phyloP scores from a whole-genome alignment of 1,140 invertebrate genomes.

The Conus ventricosus region DNA sequence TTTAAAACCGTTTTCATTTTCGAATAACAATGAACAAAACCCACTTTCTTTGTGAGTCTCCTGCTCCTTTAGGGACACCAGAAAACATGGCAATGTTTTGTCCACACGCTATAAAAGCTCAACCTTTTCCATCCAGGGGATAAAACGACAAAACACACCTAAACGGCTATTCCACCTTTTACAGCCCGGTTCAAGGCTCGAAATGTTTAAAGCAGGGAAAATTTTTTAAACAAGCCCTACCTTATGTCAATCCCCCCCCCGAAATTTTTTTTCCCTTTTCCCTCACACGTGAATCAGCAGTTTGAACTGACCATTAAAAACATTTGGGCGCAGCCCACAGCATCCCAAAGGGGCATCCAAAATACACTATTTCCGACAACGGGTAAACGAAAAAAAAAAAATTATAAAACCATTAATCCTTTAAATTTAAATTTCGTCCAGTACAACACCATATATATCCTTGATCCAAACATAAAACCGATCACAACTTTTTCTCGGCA shows the following conservation, averaged over 20 bases:
- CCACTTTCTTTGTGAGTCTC: too few relatives aligned
- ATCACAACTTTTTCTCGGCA: not conserved
- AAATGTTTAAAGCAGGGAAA: not conserved
- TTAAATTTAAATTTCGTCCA: not conserved
- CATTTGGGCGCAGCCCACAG: conserved; percentile 48
- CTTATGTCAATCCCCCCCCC: conserved; percentile 8
- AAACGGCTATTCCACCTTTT: too few relatives aligned
- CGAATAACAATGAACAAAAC: too few relatives aligned
- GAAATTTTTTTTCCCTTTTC: conserved; percentile 31
- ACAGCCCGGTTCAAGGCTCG: too few relatives aligned
- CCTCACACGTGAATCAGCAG: conserved; percentile 58
- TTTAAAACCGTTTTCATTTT: not conserved
- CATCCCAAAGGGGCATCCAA: conserved; percentile 11
- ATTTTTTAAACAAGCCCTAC: not conserved
- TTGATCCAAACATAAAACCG: not conserved
- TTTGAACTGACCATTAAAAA: conserved; percentile 56
- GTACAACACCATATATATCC: not conserved
- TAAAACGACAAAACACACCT: too few relatives aligned
- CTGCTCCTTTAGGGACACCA: not conserved
- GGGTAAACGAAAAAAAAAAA: not conserved
- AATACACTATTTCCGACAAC: not conserved
- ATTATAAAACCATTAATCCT: not conserved
- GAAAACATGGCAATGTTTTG: conserved; percentile 16
- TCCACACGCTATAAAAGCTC: not conserved
- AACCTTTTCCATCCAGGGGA: too few relatives aligned